Evolutionary conservation across 2,888 invertebrate species (phyloP).

Genomic region (Idaea dimidiata): DNA sequence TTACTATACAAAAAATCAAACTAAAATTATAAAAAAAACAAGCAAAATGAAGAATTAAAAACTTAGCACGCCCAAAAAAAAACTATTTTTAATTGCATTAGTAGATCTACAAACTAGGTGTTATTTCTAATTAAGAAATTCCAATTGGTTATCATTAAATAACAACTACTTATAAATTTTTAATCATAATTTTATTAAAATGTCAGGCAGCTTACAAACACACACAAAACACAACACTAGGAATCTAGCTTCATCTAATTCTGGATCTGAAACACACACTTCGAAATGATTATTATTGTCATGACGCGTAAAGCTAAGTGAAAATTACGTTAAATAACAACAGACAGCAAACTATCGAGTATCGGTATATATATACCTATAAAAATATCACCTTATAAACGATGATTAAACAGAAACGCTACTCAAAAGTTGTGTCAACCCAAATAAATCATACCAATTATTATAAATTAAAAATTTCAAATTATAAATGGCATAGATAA

Average conservation of each 20-base stretch:
- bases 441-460: too few species aligned
- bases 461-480: too few species aligned
- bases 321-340: background rate
- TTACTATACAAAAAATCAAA: constrained; percentile 5
- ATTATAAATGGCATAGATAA: too few species aligned
- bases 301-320: background rate
- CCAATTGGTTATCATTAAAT: background rate
- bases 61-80: background rate
- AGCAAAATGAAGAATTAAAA: constrained; percentile 6
- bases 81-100: background rate
- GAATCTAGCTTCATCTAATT: constrained; percentile 25
- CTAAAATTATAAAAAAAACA: background rate
- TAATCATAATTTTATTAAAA: background rate
- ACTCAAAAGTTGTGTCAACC: too few species aligned
- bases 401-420: too few species aligned
- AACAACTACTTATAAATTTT: background rate
- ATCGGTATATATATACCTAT: too few species aligned
- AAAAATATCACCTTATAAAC: too few species aligned
- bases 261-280: constrained; percentile 23
- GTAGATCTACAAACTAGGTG: background rate
- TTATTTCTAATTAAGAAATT: background rate
- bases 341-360: constrained; percentile 8
- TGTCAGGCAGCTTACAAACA: constrained; percentile 7
- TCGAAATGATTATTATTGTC: background rate
- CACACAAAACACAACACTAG: constrained; percentile 12